Conservation (phyloP, 2,797 vertebrate genomes). For the Aselliscus stoliczkanus region DNA sequence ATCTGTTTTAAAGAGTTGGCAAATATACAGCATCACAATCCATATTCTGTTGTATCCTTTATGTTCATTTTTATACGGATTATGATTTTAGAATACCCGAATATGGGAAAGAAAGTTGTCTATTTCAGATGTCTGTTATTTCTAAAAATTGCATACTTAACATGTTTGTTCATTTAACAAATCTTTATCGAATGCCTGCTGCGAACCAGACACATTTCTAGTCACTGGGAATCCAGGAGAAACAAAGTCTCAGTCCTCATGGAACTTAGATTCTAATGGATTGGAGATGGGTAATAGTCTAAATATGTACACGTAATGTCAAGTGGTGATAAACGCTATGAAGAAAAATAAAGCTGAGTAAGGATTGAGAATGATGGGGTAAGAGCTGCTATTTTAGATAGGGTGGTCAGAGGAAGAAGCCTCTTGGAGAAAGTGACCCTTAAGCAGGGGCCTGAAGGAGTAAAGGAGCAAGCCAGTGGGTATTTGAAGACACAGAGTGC, state of each 20-base stretch:
- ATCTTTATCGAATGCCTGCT: not conserved
- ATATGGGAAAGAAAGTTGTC: not conserved
- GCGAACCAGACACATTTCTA: not conserved
- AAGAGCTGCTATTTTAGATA: not conserved
- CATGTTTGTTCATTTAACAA: not conserved
- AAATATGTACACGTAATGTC: not conserved
- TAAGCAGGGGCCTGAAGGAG: not conserved
- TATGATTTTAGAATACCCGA: constrained; percentile 38
- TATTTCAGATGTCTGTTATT: constrained; percentile 29
- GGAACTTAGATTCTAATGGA: not conserved
- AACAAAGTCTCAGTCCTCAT: not conserved
- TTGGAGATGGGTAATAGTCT: not conserved
- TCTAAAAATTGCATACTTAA: not conserved
- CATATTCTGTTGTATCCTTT: not conserved
- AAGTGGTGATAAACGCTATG: not conserved
- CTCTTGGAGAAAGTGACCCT: not conserved
- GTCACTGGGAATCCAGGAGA: not conserved
- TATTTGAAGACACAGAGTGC: not conserved
- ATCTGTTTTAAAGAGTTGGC: constrained; percentile 47
- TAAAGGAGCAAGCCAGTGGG: not conserved
- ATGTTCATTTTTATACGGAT: constrained; percentile 54
- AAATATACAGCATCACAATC: not conserved
- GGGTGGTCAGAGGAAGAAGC: not conserved
- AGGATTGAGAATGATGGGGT: not conserved
- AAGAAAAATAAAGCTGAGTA: not conserved